phyloP scores from a whole-genome alignment of 2,113 vertebrate species.

The Aythya baeri region DNA sequence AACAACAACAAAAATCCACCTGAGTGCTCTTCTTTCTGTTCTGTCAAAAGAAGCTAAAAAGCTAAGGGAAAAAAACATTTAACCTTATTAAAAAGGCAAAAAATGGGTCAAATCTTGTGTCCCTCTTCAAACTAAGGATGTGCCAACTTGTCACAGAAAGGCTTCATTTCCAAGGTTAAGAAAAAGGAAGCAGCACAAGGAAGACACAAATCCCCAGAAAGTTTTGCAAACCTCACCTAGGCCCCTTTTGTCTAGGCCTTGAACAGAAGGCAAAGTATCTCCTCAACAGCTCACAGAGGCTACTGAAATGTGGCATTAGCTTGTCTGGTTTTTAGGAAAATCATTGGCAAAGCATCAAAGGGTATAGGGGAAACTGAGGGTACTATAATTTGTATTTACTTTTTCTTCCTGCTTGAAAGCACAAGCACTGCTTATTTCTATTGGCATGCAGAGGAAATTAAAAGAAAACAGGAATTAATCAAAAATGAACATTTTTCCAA shows the following conservation, averaged over 20 bases:
- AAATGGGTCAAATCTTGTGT: not conserved
- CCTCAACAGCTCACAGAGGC: not conserved
- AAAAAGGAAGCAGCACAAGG: not conserved
- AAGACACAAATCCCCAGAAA: not conserved
- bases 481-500: not conserved
- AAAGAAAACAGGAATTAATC: not conserved
- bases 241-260: not conserved
- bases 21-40: not conserved
- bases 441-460: not conserved
- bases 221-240: not conserved
- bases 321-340: not conserved
- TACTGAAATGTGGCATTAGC: not conserved
- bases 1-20: not conserved
- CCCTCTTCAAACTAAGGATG: not conserved
- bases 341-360: not conserved
- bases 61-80: not conserved
- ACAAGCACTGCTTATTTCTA: not conserved
- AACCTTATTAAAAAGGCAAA: not conserved
- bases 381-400: not conserved
- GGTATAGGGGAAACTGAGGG: not conserved
- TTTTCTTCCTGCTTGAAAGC: not conserved
- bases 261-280: not conserved
- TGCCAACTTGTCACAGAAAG: not conserved
- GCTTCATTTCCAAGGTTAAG: not conserved
- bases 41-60: not conserved